These are phyloP conservation scores for Monodelphis domestica DNA, from an alignment of 2,797 vertebrate species.

Conservation along the genomic window DNA sequence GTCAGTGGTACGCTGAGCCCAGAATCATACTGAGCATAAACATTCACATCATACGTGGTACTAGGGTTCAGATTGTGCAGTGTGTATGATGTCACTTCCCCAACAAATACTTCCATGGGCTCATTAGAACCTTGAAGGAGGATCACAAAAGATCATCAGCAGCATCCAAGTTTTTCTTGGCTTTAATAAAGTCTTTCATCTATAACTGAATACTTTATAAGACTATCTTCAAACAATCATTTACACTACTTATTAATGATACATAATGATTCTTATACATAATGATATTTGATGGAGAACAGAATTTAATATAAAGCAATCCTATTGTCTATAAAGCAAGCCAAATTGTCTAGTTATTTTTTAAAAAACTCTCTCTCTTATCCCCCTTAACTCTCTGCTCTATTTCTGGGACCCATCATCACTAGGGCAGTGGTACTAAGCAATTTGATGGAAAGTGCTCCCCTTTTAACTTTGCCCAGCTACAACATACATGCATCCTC, in stretches of 20 bases:
- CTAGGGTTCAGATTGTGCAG: constrained; percentile 95
- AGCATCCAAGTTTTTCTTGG: constrained; percentile 18
- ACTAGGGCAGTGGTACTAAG: background rate
- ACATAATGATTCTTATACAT: too few species aligned
- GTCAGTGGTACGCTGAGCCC: constrained; percentile 90
- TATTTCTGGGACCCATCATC: background rate
- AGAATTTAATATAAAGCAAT: background rate
- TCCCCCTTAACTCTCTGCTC: constrained; percentile 12
- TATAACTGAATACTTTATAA: background rate
- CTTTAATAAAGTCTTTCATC: constrained; percentile 31
- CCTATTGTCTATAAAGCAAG: too few species aligned
- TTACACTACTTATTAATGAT: too few species aligned
- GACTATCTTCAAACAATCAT: background rate
- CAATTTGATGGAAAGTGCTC: constrained; percentile 1
- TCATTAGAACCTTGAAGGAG: constrained; percentile 86
- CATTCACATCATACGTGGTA: constrained; percentile 93
- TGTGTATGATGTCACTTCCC: constrained; percentile 94
- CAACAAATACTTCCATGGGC: constrained; percentile 93
- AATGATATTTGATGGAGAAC: background rate
- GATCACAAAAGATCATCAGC: constrained; percentile 52
- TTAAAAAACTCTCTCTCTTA: background rate
- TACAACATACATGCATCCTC: background rate
- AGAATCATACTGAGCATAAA: constrained; percentile 93
- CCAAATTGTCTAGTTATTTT: background rate
- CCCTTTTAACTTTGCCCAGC: constrained; percentile 35